These are phyloP conservation scores for Paralichthys olivaceus DNA, from an alignment of 2,113 vertebrate species.

Conservation along the genomic window DNA sequence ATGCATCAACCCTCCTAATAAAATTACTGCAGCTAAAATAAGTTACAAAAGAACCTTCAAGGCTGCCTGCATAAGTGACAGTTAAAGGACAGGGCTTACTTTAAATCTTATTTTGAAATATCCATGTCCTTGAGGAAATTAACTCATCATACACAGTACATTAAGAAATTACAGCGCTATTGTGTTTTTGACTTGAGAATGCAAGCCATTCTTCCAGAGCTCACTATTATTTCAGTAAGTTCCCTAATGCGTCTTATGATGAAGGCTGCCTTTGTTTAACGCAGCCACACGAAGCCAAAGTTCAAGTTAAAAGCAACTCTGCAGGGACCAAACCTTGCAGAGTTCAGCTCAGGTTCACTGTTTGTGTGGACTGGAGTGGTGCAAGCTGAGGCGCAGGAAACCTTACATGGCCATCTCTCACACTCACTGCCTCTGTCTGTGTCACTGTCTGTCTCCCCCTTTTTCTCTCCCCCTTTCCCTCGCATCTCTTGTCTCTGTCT, in stretches of 20 bases:
- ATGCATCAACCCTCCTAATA: too few species aligned
- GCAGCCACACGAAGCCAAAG: constrained; percentile 28
- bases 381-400: constrained; percentile 46
- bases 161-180: too few species aligned
- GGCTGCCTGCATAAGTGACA: too few species aligned
- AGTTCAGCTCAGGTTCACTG: constrained; percentile 51
- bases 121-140: too few species aligned
- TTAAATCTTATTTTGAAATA: too few species aligned
- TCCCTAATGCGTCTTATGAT: background rate
- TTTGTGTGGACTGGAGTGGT: constrained; percentile 23
- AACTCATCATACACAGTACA: too few species aligned
- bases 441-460: constrained; percentile 13
- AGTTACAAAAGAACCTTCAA: too few species aligned
- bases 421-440: constrained; percentile 28
- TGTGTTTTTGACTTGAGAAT: background rate
- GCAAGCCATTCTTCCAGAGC: background rate
- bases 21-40: too few species aligned
- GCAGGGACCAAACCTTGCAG: constrained; percentile 16
- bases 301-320: constrained; percentile 44
- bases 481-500: constrained; percentile 54
- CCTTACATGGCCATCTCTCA: constrained; percentile 74
- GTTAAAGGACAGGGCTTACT: too few species aligned
- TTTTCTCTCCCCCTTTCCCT: constrained; percentile 1
- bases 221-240: background rate
- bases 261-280: constrained; percentile 34